phyloP scores from a whole-genome alignment of 1,140 invertebrate species.

The Pogonognathellus flavescens region DNA sequence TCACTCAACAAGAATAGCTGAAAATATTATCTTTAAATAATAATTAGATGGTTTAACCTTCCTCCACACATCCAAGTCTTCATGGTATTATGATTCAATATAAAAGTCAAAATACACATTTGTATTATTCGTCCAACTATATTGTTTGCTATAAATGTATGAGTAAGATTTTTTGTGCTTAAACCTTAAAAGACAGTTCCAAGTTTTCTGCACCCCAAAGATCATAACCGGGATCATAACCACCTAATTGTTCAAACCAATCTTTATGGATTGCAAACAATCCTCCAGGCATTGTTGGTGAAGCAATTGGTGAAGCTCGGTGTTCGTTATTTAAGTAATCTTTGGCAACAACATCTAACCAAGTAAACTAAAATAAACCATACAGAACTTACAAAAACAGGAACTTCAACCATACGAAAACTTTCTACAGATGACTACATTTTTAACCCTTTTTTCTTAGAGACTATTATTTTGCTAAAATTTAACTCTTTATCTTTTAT shows the following conservation, averaged over 20 bases:
- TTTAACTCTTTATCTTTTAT: no score
- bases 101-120: neutral
- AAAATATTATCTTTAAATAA: neutral
- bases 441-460: no score
- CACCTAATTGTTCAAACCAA: conserved; percentile 76
- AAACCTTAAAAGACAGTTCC: conserved; percentile 78
- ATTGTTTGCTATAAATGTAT: no score
- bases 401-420: no score
- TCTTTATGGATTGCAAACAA: conserved; percentile 75
- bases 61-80: conserved; percentile 81
- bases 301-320: neutral
- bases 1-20: no score
- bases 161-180: no score
- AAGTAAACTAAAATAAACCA: no score
- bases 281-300: conserved; percentile 71
- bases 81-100: neutral
- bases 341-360: no score
- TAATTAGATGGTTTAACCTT: conserved; percentile 40
- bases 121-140: no score
- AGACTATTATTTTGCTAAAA: no score
- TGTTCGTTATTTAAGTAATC: neutral
- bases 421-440: no score
- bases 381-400: no score
- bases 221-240: conserved; percentile 76
- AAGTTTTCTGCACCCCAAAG: conserved; percentile 75